Base-by-base conservation (phyloP, 2,113 vertebrate genomes). In the Bostrychus sinensis region DNA sequence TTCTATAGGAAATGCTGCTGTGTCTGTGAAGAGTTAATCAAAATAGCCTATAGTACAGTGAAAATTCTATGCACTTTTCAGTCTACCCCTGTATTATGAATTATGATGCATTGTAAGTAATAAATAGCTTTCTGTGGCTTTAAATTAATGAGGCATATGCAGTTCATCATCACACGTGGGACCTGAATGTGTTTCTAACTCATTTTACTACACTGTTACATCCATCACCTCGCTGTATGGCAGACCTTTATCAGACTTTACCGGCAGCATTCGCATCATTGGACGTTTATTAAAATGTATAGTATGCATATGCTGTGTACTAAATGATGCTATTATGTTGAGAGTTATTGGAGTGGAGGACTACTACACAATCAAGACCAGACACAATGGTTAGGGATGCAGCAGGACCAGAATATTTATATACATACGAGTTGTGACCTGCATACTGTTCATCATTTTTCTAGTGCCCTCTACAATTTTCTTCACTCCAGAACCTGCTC, bases 171-270 rank as follows among this genome's bases (percentile, higher is more conserved):
- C 19, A 8, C 43, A 46, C 22, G 19, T 46, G 43, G 19, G 20
- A 46, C 43, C 43, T 46, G 43, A 46, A 20, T 46, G 8, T 46
- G 43, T 46, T 46, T 46, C 19, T 46, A 46, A 46, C 20, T 46
- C 20, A 46, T 46, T 46, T 46, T 20, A 45, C 43, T 4, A 11
- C 43, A 46, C 43, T 11, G 19, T 22, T 11, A 46, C 43, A 46
- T 46, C 20, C 43, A 46, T 46, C 43, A 46, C 11, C 7, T 12
- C 20, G 19, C 19, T 10, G 19, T 46, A 42, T 46, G 43, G 20
- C 10, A 46, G 10, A 46, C 43, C 43, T 22, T 19, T 20, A 46
- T 19, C 43, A 46, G 20, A 23, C 43, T 46, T 23, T 12, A 46
- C 22, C 30, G 8, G 30, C 30, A 32, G 8, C 30, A 32, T 8